Evolutionary conservation across 2,888 invertebrate genomes (phyloP).

Genomic region (Tholera decimalis): DNA sequence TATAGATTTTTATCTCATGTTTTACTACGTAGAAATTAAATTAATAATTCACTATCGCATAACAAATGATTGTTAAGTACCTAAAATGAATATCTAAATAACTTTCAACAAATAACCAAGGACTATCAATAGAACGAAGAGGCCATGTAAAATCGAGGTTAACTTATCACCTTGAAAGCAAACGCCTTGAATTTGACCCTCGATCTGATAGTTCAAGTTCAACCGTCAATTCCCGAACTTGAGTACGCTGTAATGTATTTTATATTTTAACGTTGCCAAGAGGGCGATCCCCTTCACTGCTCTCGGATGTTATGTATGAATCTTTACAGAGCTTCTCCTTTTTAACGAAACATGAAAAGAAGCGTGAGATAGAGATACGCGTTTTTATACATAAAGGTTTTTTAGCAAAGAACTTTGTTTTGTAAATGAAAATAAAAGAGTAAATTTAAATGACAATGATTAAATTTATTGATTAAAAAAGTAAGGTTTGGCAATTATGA

Average conservation of each 20-base stretch:
- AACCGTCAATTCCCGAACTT: slow-evolving; percentile 34
- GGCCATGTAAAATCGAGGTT: slow-evolving; percentile 39
- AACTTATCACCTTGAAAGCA: slow-evolving; percentile 27
- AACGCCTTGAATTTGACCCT: slow-evolving; percentile 39
- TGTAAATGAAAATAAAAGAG: no score
- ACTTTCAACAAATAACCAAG: slow-evolving; percentile 18
- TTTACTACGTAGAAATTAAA: slow-evolving; percentile 7
- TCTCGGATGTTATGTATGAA: slow-evolving; percentile 19
- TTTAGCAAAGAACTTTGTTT: no score
- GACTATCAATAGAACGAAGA: slow-evolving; percentile 12
- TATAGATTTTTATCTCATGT: slow-evolving; percentile 13
- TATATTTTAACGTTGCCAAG: slow-evolving; percentile 30
- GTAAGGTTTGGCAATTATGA: no score
- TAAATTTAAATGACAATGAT: no score
- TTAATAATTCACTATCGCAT: slow-evolving; percentile 5
- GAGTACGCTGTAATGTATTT: slow-evolving; percentile 28
- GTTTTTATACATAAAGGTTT: no score
- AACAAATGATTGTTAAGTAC: neutral
- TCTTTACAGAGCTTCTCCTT: slow-evolving; percentile 9
- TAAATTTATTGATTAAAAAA: no score
- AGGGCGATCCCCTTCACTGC: slow-evolving; percentile 1
- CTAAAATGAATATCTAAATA: slow-evolving; percentile 14
- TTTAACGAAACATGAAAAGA: neutral
- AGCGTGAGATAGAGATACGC: no score
- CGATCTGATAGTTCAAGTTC: slow-evolving; percentile 56